Conservation (phyloP, 2,797 vertebrate species). For the Anomalospiza imberbis region DNA sequence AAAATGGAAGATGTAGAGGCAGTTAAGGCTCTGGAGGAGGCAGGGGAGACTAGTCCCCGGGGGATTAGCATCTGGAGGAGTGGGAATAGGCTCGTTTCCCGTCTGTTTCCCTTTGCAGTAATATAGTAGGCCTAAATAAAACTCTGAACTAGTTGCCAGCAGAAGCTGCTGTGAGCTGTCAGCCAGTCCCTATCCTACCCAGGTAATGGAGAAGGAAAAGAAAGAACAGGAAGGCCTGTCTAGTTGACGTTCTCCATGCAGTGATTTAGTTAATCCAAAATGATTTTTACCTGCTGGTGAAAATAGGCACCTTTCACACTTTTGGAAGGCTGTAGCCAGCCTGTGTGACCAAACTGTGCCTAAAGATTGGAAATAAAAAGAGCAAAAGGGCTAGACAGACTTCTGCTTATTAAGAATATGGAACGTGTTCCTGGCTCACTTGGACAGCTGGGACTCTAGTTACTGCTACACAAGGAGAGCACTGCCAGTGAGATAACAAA, state of each 20-base stretch:
- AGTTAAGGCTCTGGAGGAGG: background rate
- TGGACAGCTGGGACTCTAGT: background rate
- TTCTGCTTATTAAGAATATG: background rate
- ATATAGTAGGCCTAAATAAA: background rate
- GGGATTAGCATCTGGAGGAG: background rate
- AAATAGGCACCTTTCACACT: background rate
- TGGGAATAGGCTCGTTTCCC: background rate
- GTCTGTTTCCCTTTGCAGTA: background rate
- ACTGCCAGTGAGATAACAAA: background rate
- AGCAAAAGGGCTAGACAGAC: background rate
- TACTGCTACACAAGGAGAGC: rapidly evolving
- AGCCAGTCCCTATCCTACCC: background rate
- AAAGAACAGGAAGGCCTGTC: background rate
- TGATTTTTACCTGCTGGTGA: background rate
- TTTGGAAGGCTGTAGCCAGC: background rate
- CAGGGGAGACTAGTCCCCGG: background rate
- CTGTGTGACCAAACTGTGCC: background rate
- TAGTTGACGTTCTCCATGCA: background rate
- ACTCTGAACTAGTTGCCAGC: background rate
- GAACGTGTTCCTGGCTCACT: background rate
- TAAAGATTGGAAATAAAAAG: background rate
- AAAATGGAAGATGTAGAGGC: background rate
- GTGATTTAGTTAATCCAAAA: background rate
- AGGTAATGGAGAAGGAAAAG: background rate
- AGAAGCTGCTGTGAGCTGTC: background rate